Evolutionary conservation across 2,888 invertebrate genomes (phyloP).

Genomic region (Imbricaverruca yamaguchii): DNA sequence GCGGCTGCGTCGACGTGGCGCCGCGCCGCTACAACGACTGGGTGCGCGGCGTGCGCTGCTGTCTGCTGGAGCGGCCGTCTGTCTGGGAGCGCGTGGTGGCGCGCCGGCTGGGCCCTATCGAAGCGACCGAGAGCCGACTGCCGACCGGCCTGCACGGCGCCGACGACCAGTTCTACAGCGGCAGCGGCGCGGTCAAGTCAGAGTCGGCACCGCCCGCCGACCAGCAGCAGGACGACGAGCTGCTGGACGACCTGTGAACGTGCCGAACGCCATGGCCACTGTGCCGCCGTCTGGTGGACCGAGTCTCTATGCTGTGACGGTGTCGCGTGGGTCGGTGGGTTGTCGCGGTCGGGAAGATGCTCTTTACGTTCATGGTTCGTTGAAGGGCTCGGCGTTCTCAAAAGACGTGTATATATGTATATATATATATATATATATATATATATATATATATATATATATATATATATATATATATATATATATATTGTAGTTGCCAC

Average conservation of each 20-base stretch:
- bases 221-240: background rate
- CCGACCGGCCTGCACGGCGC: background rate
- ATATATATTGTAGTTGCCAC: background rate
- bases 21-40: background rate
- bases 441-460: constrained; percentile 1
- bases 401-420: background rate
- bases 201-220: background rate
- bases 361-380: too few species aligned
- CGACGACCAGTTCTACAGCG: background rate
- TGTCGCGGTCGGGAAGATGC: too few species aligned
- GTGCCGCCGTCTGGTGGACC: too few species aligned
- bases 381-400: background rate
- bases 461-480: background rate
- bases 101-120: background rate
- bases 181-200: background rate
- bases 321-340: too few species aligned
- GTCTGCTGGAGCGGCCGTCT: background rate
- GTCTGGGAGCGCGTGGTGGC: background rate
- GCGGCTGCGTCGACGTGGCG: background rate
- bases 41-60: background rate
- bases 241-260: constrained; percentile 7
- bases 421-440: background rate
- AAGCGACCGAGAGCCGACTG: background rate
- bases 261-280: too few species aligned
- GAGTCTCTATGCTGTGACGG: too few species aligned